Conservation (phyloP, 2,797 vertebrate species). For the Pseudochirops corinnae region DNA sequence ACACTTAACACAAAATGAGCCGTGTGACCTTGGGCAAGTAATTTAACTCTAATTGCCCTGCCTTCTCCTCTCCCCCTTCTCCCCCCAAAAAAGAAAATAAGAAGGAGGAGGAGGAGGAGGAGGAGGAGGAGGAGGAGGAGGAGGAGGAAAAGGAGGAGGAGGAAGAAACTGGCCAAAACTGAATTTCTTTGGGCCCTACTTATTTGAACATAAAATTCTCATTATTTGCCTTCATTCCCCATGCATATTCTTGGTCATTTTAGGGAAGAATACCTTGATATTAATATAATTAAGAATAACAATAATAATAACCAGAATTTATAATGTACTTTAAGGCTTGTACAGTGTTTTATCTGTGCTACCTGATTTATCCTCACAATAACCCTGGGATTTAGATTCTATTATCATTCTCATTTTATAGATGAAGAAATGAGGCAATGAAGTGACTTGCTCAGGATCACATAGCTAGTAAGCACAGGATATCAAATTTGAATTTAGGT, state of each 20-base stretch:
- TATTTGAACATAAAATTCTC: background rate
- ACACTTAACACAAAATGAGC: too few species aligned
- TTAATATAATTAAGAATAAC: background rate
- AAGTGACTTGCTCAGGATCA: background rate
- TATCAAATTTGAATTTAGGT: background rate
- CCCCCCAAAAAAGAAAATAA: too few species aligned
- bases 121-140: too few species aligned
- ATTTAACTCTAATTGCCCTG: too few species aligned
- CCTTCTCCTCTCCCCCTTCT: too few species aligned
- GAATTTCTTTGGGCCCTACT: constrained; percentile 3
- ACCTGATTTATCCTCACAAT: background rate
- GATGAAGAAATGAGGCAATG: background rate
- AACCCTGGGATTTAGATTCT: background rate
- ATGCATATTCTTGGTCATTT: background rate
- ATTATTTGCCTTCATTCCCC: background rate
- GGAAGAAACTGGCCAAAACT: constrained; percentile 33
- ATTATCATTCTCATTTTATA: background rate
- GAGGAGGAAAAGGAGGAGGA: too few species aligned
- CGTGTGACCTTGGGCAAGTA: too few species aligned
- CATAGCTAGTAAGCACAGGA: background rate
- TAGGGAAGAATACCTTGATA: background rate
- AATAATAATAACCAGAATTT: background rate
- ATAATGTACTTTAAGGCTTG: background rate
- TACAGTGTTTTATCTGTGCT: background rate
- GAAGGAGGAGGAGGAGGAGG: too few species aligned